Percentiles rank a stretch among this genome's conserved stretches.
phyloP scores from a whole-genome alignment of 2,797 vertebrate species.

The Sebastes jordani region DNA sequence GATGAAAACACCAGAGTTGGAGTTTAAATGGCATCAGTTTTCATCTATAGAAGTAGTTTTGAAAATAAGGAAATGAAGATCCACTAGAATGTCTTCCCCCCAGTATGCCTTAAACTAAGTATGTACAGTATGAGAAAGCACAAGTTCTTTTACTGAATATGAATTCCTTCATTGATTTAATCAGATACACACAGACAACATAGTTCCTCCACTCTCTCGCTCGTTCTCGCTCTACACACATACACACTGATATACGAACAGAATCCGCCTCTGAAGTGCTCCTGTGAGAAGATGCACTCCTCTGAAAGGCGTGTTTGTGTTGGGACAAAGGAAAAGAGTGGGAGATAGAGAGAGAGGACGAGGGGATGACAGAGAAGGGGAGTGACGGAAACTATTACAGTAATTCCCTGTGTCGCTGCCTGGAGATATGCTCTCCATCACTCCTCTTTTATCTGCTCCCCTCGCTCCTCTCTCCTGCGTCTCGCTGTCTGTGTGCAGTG shows the following conservation, averaged over 20 bases:
- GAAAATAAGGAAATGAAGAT: not conserved
- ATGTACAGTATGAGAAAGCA: not conserved
- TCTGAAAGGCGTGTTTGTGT: slow-evolving; percentile 58
- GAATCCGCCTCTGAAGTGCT: slow-evolving; percentile 45
- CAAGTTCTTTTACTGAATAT: not conserved
- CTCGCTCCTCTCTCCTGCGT: slow-evolving; percentile 46
- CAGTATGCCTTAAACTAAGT: not conserved
- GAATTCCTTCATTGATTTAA: slow-evolving; percentile 9
- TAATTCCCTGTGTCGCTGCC: slow-evolving; percentile 71
- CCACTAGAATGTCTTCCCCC: not conserved
- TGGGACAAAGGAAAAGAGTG: slow-evolving; percentile 54
- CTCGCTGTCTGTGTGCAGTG: slow-evolving; percentile 33
- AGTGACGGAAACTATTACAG: slow-evolving; percentile 76
- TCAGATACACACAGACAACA: slow-evolving; percentile 6
- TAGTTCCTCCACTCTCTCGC: not conserved
- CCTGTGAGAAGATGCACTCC: slow-evolving; percentile 48
- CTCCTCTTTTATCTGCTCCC: slow-evolving; percentile 69
- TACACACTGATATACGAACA: slow-evolving; percentile 13
- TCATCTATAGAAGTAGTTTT: not conserved
- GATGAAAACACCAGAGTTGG: not conserved
- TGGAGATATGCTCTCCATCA: slow-evolving; percentile 74
- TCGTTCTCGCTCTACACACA: not conserved
- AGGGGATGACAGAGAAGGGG: slow-evolving; percentile 59
- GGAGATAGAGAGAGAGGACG: slow-evolving; percentile 40
- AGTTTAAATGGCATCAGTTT: no score